Evolutionary conservation across 2,113 vertebrate species (phyloP), one percentile per base, ranked within the genome.

Genomic region (Fulica atra): DNA sequence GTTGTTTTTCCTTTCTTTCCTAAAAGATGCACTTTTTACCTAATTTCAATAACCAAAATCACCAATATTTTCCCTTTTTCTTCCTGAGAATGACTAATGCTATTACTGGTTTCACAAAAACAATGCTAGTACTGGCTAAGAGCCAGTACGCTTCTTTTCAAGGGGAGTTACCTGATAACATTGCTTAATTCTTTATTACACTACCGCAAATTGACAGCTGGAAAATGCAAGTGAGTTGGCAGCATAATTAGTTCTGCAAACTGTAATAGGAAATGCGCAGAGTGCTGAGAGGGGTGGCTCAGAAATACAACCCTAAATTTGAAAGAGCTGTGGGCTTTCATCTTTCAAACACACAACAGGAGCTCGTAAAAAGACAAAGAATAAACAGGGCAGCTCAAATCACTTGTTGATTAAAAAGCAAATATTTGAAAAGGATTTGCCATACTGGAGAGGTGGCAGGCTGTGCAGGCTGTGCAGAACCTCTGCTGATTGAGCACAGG

Each of bases 181-280:
- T 23, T 92, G 40, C 71, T 86, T 73, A 53, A 81, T 95, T 87
- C 33, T 77, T 93, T 93, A 80, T 89, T 86, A 82, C 31, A 35
- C 35, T 70, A 17, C 50, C 85, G 46, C 26, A 84, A 87, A 94
- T 29, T 81, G 71, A 70, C 80, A 87, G 65, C 46, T 48, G 71
- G n/a, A 57, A 95, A 74, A 96, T 91, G 66, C 64, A 89, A 69
- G 92, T 68, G 18, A 20, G 2, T 31, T 81, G 64, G 61, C 82
- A 87, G n/a, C 9, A 44, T 44, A 86, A 88, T 89, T 82, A 76
- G 33, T 61, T 76, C 65, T 95, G 77, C 40, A 25, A 78, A 29
- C n/a, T 72, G 51, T 69, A 73, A 80, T 15, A 70, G 71, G 53
- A 89, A 81, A 86, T 50, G 35, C 2, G 2, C 35, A 64, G 70